Percentiles rank a stretch among this genome's conserved stretches.
These are phyloP conservation scores for Anisognathus igniventris DNA, from an alignment of 2,797 vertebrate genomes.

Conservation along the genomic window DNA sequence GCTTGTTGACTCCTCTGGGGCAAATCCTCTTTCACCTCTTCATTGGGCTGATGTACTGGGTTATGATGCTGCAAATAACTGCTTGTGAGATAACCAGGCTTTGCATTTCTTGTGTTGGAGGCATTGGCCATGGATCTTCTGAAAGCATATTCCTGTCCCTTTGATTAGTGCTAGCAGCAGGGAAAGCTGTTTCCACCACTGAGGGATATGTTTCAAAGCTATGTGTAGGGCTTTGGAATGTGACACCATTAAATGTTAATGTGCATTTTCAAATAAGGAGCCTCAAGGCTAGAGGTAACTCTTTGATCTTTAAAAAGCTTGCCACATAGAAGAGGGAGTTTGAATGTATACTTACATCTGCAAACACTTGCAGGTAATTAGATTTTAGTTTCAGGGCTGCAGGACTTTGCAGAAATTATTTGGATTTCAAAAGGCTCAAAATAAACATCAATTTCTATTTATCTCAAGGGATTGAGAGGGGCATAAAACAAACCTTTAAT, in stretches of 20 bases:
- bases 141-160: neutral
- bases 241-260: conserved; percentile 33
- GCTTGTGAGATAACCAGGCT: neutral
- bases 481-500: conserved; percentile 50
- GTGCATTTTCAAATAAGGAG: conserved; percentile 22
- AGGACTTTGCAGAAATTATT: conserved; percentile 41
- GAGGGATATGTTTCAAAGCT: neutral
- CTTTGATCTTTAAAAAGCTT: conserved; percentile 66
- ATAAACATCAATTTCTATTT: conserved; percentile 52
- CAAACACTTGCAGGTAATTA: conserved; percentile 58
- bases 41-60: neutral
- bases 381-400: conserved; percentile 46
- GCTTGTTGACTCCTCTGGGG: neutral
- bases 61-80: neutral
- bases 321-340: neutral
- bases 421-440: conserved; percentile 60
- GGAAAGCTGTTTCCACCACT: neutral
- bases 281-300: conserved; percentile 43
- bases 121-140: neutral
- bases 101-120: neutral
- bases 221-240: neutral
- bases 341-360: conserved; percentile 26
- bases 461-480: conserved; percentile 31
- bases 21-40: neutral
- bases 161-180: neutral